Conservation (phyloP, 2,888 invertebrate genomes). For the Tenthredo notha region DNA sequence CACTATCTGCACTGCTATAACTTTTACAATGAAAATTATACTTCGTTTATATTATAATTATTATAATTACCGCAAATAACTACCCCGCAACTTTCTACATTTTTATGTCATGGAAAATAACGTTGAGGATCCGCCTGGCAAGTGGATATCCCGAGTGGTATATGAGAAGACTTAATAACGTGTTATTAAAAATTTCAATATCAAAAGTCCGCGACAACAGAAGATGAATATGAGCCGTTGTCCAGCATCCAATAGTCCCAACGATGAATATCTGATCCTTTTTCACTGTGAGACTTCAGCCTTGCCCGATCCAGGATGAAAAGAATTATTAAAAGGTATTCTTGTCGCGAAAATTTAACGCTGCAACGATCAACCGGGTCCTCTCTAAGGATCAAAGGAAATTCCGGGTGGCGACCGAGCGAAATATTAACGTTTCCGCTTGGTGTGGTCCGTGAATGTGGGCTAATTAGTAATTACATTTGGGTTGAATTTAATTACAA, state of each 20-base stretch:
- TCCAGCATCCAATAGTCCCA: constrained; percentile 12
- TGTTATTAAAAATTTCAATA: not conserved
- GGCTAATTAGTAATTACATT: constrained; percentile 46
- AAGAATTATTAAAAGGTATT: constrained; percentile 71
- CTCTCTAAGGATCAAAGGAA: constrained; percentile 41
- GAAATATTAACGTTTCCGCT: constrained; percentile 48
- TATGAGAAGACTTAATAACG: not conserved
- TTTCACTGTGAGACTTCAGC: constrained; percentile 52
- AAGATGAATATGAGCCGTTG: constrained; percentile 60
- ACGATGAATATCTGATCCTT: constrained; percentile 62
- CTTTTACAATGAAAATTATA: not conserved
- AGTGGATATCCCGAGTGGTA: not conserved
- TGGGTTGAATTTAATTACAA: constrained; percentile 46
- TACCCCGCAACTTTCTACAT: not conserved
- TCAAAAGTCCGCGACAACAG: constrained; percentile 41
- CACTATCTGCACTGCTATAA: not conserved
- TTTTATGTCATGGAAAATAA: not conserved
- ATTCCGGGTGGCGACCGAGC: constrained; percentile 40
- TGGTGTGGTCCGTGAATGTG: constrained; percentile 28
- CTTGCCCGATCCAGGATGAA: constrained; percentile 62
- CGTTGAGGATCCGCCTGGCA: not conserved
- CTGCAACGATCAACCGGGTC: constrained; percentile 57
- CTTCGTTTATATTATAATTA: not conserved
- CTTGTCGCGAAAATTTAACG: constrained; percentile 50
- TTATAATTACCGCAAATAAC: not conserved